Evolutionary conservation across 2,113 vertebrate genomes (phyloP), one percentile per base, ranked within the genome.

Genomic region (Alosa alosa): DNA sequence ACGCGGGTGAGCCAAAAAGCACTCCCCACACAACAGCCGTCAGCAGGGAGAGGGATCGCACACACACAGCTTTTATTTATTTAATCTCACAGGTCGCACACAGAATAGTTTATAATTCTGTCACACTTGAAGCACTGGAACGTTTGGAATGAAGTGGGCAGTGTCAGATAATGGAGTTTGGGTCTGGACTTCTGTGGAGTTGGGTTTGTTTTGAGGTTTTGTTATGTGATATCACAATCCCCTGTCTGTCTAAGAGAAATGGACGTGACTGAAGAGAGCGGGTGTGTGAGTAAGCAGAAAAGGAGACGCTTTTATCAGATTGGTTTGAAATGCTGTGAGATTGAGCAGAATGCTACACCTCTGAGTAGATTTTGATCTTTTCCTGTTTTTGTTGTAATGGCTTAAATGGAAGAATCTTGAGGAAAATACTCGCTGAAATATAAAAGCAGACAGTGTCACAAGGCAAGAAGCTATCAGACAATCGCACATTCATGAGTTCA

Each of bases 1-100:
- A 97, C 97, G 36, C 94, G 97, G 95, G 98, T 99, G 95, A 93
- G 93, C 49, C 55, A 22, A 4, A 11, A 18, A 6, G 18, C 4
- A 20, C 20, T 3, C 7, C n/a, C 20, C 22, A 22, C 22, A 64
- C 57, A 64, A 44, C 41, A 31, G 31, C 31, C 31, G 31, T 31
- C 31, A 31, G 31, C 31, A 44, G 41, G 41, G 41, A 44, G 41
- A 44, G 41, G 4, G 41, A 44, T 44, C 57, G 22, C 18, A n/a
- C 18, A 64, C 18, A 64, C 22, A 64, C 22, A 64, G 0, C 31
- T 78, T 39, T 78, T 78, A 78, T 78, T 78, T 39, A 36, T 15
- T 78, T 78, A 15, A 36, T 78, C 72, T 11, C 31, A 75, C 25
- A 75, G 10, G 25, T 75, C 68, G 8, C 10, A 13, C 72, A 11